phyloP scores from a whole-genome alignment of 1,140 invertebrate genomes.

The Melipona quadrifasciata region DNA sequence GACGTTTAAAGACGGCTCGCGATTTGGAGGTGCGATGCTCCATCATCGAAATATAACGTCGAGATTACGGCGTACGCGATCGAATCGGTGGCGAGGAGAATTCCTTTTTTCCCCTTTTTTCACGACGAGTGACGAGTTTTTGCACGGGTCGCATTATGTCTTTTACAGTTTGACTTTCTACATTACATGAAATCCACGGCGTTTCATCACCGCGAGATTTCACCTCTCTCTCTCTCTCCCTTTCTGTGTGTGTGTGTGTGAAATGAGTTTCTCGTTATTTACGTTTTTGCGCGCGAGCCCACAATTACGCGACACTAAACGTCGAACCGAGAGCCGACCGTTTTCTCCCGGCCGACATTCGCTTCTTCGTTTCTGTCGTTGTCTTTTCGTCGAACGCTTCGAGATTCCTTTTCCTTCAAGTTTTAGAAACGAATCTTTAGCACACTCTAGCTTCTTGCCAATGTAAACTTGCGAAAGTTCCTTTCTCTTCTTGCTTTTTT shows the following conservation, averaged over 20 bases:
- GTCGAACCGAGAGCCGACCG: conserved; percentile 24
- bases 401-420: not conserved
- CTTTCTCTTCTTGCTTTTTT: too few species aligned
- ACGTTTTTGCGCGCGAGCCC: conserved; percentile 28
- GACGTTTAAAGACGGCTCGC: not conserved
- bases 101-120: not conserved
- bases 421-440: not conserved
- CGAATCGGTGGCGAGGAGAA: conserved; percentile 30
- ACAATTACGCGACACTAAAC: conserved; percentile 52
- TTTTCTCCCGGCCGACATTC: conserved; percentile 35
- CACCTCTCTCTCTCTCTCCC: conserved; percentile 9
- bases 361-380: not conserved
- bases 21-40: not conserved
- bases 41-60: conserved; percentile 41
- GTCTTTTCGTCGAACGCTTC: not conserved
- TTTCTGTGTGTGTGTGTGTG: not conserved
- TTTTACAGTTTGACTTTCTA: conserved; percentile 53
- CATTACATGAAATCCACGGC: conserved; percentile 42
- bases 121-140: conserved; percentile 4
- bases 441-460: not conserved
- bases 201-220: conserved; percentile 52
- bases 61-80: conserved; percentile 15
- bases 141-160: conserved; percentile 29
- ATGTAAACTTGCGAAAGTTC: not conserved
- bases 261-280: conserved; percentile 56